These are phyloP conservation scores for Sardina pilchardus DNA, from an alignment of 2,113 vertebrate genomes.

Conservation along the genomic window DNA sequence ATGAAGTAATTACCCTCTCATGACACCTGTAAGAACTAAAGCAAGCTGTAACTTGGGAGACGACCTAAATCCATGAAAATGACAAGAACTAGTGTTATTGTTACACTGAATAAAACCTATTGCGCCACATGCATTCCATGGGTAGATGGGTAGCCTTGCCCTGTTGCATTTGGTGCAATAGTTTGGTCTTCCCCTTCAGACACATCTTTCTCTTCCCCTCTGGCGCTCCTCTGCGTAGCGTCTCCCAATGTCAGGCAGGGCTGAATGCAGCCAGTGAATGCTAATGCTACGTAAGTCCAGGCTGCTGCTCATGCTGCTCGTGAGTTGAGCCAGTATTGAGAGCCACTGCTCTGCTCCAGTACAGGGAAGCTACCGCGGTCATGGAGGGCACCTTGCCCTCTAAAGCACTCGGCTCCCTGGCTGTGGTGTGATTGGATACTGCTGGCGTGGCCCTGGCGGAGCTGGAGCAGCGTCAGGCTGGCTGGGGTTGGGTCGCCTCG, in stretches of 20 bases:
- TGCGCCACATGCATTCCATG: not conserved
- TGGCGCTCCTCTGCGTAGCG: not conserved
- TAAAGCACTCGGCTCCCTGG: not conserved
- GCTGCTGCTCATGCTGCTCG: not conserved
- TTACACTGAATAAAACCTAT: not conserved
- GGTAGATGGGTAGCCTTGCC: not conserved
- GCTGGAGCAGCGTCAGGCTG: not conserved
- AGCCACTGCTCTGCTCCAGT: not conserved
- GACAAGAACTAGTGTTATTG: no score
- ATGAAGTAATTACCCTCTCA: not conserved
- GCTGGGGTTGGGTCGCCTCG: not conserved
- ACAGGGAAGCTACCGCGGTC: not conserved
- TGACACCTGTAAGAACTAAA: not conserved
- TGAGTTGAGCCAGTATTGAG: not conserved
- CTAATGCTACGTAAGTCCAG: not conserved
- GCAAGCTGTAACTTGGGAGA: not conserved
- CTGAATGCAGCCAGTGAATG: not conserved
- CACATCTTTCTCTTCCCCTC: not conserved
- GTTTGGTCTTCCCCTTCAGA: not conserved
- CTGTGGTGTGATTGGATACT: not conserved
- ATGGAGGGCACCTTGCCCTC: not conserved
- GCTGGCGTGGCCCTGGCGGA: not conserved
- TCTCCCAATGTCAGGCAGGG: not conserved
- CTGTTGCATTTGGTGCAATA: not conserved
- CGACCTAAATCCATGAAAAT: not conserved